These are phyloP conservation scores for Carollia perspicillata DNA, from an alignment of 2,113 vertebrate species.

Conservation along the genomic window DNA sequence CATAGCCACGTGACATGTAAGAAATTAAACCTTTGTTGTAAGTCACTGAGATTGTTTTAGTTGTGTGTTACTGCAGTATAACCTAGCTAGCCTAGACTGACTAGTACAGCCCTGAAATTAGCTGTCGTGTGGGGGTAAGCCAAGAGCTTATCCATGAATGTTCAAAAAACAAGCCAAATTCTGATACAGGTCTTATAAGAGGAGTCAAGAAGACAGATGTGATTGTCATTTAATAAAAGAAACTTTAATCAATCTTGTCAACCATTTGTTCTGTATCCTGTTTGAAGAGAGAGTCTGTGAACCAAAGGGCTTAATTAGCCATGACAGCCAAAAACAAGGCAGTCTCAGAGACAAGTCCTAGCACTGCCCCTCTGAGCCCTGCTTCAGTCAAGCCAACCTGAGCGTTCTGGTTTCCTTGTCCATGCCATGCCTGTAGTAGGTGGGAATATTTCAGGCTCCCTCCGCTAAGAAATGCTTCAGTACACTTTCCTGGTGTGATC, in stretches of 20 bases:
- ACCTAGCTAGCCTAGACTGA: neutral
- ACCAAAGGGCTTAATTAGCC: neutral
- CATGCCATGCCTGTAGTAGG: neutral
- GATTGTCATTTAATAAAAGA: constrained; percentile 29
- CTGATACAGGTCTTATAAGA: neutral
- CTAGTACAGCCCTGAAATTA: neutral
- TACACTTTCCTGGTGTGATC: neutral
- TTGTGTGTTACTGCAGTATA: neutral
- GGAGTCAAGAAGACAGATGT: neutral
- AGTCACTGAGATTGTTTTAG: neutral
- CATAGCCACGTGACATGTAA: neutral
- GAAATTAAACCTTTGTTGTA: neutral
- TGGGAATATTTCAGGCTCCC: neutral
- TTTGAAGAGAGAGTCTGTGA: constrained; percentile 7
- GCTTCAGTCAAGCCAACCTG: neutral
- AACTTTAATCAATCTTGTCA: neutral
- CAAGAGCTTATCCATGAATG: neutral
- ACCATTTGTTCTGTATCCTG: neutral
- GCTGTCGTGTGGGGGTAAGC: neutral
- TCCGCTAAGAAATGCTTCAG: neutral
- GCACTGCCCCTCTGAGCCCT: neutral
- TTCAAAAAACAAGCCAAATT: constrained; percentile 1
- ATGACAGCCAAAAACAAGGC: neutral
- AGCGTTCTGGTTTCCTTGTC: neutral
- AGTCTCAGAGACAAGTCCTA: neutral